Conservation (phyloP, 2,113 vertebrate species). For the Rafetus swinhoei region DNA sequence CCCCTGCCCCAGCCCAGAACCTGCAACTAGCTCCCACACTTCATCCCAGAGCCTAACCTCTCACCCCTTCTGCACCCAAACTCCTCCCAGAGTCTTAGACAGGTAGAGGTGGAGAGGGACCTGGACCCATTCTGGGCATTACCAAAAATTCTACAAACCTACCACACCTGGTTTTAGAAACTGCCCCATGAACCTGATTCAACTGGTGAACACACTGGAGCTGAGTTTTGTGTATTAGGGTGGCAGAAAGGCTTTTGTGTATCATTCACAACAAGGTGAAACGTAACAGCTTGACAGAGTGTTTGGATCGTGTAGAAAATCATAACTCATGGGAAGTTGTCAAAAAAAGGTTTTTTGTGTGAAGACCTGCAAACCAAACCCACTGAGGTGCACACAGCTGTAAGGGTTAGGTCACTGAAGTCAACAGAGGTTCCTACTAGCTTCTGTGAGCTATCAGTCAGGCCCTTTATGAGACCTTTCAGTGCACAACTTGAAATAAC, state of each 20-base stretch:
- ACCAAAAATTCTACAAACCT: too few relatives aligned
- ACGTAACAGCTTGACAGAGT: neutral
- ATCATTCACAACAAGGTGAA: neutral
- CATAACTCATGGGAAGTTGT: neutral
- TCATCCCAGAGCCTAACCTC: too few relatives aligned
- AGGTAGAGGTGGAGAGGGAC: too few relatives aligned
- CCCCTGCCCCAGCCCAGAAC: too few relatives aligned
- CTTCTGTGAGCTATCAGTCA: neutral
- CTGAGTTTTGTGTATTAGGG: accelerated
- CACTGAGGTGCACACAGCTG: neutral
- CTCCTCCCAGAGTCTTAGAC: too few relatives aligned
- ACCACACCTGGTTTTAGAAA: neutral
- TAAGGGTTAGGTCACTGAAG: neutral
- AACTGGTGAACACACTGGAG: neutral
- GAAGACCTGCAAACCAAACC: neutral
- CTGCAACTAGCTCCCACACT: too few relatives aligned
- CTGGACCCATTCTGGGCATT: too few relatives aligned
- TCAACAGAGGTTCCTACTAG: neutral
- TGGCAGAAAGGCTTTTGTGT: neutral
- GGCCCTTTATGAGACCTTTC: neutral
- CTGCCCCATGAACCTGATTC: neutral
- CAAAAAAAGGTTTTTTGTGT: neutral
- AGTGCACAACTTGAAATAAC: accelerated
- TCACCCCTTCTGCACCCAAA: too few relatives aligned
- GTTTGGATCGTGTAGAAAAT: neutral